Evolutionary conservation across 2,113 vertebrate species (phyloP).

Genomic region (Pelecanoides urinatrix): DNA sequence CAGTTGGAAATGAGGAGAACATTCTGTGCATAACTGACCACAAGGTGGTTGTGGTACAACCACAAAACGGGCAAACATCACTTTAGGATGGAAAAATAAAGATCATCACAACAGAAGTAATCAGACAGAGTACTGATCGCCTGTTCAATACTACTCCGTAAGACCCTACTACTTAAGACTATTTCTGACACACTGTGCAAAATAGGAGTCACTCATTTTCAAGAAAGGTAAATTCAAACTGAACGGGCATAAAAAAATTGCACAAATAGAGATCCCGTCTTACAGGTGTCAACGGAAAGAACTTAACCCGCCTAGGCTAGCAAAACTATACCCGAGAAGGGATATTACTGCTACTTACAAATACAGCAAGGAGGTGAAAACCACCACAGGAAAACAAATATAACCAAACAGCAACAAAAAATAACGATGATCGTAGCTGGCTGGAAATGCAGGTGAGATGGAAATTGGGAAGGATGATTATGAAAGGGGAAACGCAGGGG

Average conservation of each 20-base stretch:
- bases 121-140: background rate
- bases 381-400: background rate
- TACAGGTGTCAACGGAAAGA: background rate
- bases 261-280: background rate
- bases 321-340: background rate
- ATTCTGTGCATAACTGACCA: background rate
- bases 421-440: rapidly evolving
- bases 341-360: background rate
- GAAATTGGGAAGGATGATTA: background rate
- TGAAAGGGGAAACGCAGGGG: background rate
- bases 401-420: background rate
- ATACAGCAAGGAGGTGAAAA: background rate
- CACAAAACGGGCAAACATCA: rapidly evolving
- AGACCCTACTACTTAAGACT: background rate
- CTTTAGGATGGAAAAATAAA: background rate
- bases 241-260: background rate
- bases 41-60: background rate
- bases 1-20: background rate
- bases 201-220: background rate
- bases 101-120: background rate
- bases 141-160: background rate
- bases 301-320: background rate
- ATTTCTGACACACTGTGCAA: background rate
- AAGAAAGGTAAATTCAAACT: background rate
- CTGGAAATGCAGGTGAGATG: background rate